phyloP scores from a whole-genome alignment of 2,888 invertebrate species.

The Xiphydria camelus region DNA sequence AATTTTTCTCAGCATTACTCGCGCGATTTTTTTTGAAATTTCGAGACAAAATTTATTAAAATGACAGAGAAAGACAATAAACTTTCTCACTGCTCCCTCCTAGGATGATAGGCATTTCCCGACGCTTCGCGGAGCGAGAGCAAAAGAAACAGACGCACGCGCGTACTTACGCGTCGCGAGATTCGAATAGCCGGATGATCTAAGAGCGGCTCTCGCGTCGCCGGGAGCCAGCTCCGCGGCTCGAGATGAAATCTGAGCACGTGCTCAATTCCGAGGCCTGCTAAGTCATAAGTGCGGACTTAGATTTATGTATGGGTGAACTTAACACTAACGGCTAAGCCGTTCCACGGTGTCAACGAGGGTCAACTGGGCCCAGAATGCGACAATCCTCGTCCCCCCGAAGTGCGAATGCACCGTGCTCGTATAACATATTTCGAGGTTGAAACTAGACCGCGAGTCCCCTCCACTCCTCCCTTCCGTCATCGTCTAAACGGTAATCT shows the following conservation, averaged over 20 bases:
- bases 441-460: constrained; percentile 36
- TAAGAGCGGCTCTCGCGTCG: constrained; percentile 45
- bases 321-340: constrained; percentile 57
- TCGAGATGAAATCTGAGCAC: constrained; percentile 58
- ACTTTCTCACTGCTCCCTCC: too few species aligned
- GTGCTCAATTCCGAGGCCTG: constrained; percentile 52
- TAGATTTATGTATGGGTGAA: constrained; percentile 56
- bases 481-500: too few species aligned
- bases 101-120: too few species aligned
- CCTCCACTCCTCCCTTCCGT: too few species aligned
- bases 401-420: constrained; percentile 43
- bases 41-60: too few species aligned
- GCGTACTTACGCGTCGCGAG: too few species aligned
- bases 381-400: constrained; percentile 48
- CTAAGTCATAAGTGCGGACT: constrained; percentile 51
- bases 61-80: too few species aligned
- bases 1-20: too few species aligned
- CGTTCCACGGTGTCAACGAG: constrained; percentile 54
- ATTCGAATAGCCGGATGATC: constrained; percentile 54
- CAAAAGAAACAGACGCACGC: too few species aligned
- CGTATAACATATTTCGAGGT: constrained; percentile 16
- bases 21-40: too few species aligned
- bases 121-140: too few species aligned
- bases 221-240: constrained; percentile 22
- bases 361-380: constrained; percentile 58